phyloP scores from a whole-genome alignment of 2,797 vertebrate genomes.

The Sebastes oblongus region DNA sequence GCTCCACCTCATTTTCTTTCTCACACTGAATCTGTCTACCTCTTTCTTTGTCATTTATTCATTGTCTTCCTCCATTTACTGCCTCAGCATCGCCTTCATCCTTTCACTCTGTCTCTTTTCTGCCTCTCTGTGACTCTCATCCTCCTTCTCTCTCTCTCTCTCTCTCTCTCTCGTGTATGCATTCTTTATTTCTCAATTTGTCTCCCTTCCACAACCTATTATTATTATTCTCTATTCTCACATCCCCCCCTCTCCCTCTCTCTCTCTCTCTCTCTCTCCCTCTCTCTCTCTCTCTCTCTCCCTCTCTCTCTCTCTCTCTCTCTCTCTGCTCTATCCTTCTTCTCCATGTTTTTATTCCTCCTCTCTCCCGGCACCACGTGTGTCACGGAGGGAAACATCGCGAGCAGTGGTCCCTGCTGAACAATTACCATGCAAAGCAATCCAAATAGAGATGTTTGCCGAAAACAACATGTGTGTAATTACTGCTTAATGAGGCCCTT shows the following conservation, averaged over 20 bases:
- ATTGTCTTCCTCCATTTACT: constrained; percentile 68
- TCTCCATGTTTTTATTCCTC: constrained; percentile 59
- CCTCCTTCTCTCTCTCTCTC: constrained; percentile 32
- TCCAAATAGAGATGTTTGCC: constrained; percentile 99
- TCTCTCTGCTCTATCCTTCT: constrained; percentile 24
- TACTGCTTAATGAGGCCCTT: constrained; percentile 99
- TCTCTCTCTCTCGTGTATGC: constrained; percentile 51
- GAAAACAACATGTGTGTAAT: constrained; percentile 99
- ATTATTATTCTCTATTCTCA: constrained; percentile 58
- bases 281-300: constrained; percentile 5
- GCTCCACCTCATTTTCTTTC: constrained; percentile 52
- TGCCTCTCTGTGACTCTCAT: constrained; percentile 43
- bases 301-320: background rate
- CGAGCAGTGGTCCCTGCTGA: constrained; percentile 87
- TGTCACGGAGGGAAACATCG: constrained; percentile 78
- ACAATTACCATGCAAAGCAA: constrained; percentile 94
- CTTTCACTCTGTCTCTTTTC: constrained; percentile 29
- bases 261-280: background rate
- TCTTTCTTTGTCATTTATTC: constrained; percentile 67
- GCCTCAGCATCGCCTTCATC: constrained; percentile 54
- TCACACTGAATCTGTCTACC: constrained; percentile 33
- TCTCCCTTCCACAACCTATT: constrained; percentile 58
- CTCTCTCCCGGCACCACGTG: constrained; percentile 68
- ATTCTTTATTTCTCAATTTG: constrained; percentile 71
- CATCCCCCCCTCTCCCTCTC: background rate